Base-by-base conservation (phyloP, 2,797 vertebrate genomes). In the Lepilemur ruficaudatus region DNA sequence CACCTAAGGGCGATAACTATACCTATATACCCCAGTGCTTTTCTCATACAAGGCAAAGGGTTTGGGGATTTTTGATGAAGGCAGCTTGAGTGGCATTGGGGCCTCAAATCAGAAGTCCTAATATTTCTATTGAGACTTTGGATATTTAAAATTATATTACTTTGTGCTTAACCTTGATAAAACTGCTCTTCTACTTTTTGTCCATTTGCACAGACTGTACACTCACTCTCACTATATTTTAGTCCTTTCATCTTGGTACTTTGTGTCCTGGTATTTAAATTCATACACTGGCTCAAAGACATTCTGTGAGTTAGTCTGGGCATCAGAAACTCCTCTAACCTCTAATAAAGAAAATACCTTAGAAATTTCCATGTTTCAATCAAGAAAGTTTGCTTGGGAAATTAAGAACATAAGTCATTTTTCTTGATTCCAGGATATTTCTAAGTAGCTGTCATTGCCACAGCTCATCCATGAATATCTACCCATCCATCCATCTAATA, bases 371-470 rank as follows among this genome's bases (percentile, higher is more conserved):
- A 22, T 88, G 59, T 52, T 94, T 96, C 10, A 76, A 73, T 70
- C 20, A 89, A 93, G 38, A 70, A 90, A 65, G 32, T 87, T 95
- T 95, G 18, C 87, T 76, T 86, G 69, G 55, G 8, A 93, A 93
- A 41, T 70, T 81, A 80, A 69, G n/a, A 92, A 65, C 8, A 8
- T 93, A 84, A 80, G 15, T 76, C 14, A 86, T 93, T 93, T 95
- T 50, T 86, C 85, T 95, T 96, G 88, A 86, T 91, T 61, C 50
- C 5, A 93, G 46, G 23, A 8, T 75, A 76, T 94, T 97, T 97
- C 25, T 75, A 70, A 84, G 30, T 43, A 43, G 18, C 22, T 43
- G 20, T 86, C 9, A 92, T 83, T 91, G 69, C 43, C 35, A 72
- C 2, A 70, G 59, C 50, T 92, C 46, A 69, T 72, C 23, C 48